phyloP scores from a whole-genome alignment of 1,140 invertebrate species.

The Drosophila biarmipes region DNA sequence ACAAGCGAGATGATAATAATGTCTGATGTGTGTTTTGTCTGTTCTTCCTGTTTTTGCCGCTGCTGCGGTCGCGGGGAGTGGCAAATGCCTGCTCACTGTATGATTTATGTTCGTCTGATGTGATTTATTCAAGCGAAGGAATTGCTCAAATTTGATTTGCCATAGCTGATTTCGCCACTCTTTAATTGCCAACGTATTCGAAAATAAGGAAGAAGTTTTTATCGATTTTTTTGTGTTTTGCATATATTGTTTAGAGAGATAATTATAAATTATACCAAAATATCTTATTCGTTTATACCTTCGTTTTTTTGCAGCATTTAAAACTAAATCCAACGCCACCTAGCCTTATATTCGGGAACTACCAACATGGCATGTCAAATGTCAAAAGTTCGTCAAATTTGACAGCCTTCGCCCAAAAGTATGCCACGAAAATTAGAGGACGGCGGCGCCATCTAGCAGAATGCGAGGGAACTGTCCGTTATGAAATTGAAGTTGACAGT shows the following conservation, averaged over 20 bases:
- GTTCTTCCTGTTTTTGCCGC: slow-evolving; percentile 52
- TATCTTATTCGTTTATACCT: too few species aligned
- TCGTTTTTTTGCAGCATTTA: too few species aligned
- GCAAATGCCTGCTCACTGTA: slow-evolving; percentile 54
- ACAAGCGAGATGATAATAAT: slow-evolving; percentile 83
- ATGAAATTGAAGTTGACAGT: neutral
- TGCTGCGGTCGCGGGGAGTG: slow-evolving; percentile 26
- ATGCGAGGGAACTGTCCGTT: slow-evolving; percentile 8
- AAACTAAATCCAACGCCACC: neutral
- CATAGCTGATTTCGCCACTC: slow-evolving; percentile 56
- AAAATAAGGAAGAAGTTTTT: neutral
- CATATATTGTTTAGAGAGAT: too few species aligned
- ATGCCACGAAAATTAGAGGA: slow-evolving; percentile 2
- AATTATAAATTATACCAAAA: too few species aligned
- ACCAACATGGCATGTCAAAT: neutral
- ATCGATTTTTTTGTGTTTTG: too few species aligned
- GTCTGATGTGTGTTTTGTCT: slow-evolving; percentile 80
- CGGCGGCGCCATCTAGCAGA: slow-evolving; percentile 40
- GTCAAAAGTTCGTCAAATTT: slow-evolving; percentile 20
- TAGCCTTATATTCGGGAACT: neutral
- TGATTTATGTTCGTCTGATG: slow-evolving; percentile 82
- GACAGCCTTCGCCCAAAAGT: slow-evolving; percentile 20
- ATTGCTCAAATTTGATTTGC: slow-evolving; percentile 78
- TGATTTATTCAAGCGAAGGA: slow-evolving; percentile 82
- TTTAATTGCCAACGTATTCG: slow-evolving; percentile 43